Percentiles rank a stretch among this genome's conserved stretches.
These are phyloP conservation scores for Triplophysa tibetana DNA, from an alignment of 2,113 vertebrate species.

Conservation along the genomic window DNA sequence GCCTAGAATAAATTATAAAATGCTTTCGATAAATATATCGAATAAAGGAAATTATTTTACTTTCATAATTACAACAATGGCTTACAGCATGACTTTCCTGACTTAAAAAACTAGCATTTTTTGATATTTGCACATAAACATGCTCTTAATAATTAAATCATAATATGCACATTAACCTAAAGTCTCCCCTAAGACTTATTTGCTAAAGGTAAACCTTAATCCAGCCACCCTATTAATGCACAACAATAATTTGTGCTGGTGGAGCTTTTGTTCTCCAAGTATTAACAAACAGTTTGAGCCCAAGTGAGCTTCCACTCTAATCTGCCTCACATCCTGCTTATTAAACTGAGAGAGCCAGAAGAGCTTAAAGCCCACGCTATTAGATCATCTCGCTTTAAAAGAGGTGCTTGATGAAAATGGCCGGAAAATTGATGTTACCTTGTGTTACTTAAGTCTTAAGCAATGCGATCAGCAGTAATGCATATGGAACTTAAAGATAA, in stretches of 20 bases:
- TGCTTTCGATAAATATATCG: no score
- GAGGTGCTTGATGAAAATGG: not conserved
- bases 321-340: slow-evolving; percentile 20
- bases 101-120: no score
- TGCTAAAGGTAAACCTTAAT: not conserved
- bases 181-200: not conserved
- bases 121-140: no score
- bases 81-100: no score
- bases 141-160: no score
- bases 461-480: no score
- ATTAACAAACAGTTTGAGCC: slow-evolving; percentile 20
- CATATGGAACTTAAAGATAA: no score
- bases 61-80: no score
- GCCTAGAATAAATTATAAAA: no score
- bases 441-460: not conserved
- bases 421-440: not conserved
- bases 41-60: no score
- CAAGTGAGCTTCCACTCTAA: slow-evolving; percentile 10
- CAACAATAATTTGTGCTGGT: slow-evolving; percentile 1
- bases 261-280: slow-evolving; percentile 8
- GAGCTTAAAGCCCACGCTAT: not conserved
- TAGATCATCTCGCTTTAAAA: slow-evolving; percentile 17
- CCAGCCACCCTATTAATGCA: not conserved
- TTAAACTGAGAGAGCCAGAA: slow-evolving; percentile 22
- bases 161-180: not conserved